Percentiles rank a stretch among this genome's conserved stretches.
Evolutionary conservation across 2,888 invertebrate genomes (phyloP).

Genomic region (Lacanobia wlatinum): DNA sequence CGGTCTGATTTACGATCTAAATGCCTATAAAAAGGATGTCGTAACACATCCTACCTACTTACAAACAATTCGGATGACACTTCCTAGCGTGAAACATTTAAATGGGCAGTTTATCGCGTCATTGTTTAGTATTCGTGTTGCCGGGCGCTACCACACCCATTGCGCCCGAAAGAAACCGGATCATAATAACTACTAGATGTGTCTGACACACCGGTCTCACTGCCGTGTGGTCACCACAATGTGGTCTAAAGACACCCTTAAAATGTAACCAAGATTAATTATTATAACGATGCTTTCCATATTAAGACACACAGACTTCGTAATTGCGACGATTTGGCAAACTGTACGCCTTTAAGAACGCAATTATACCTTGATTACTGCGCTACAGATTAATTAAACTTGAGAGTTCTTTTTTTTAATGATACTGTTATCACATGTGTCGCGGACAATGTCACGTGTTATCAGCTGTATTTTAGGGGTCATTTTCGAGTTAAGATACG

Average conservation of each 20-base stretch:
- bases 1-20: conserved; percentile 20
- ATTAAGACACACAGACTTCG: conserved; percentile 10
- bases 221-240: conserved; percentile 10
- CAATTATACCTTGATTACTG: conserved; percentile 29
- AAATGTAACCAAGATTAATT: conserved; percentile 24
- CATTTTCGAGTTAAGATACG: conserved; percentile 61
- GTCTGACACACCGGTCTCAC: conserved; percentile 33
- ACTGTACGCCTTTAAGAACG: conserved; percentile 28
- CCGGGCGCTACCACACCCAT: conserved; percentile 71
- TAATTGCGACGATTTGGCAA: conserved; percentile 44
- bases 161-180: conserved; percentile 69
- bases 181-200: conserved; percentile 61
- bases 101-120: conserved; percentile 68
- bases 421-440: conserved; percentile 45
- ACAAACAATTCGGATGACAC: conserved; percentile 53
- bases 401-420: conserved; percentile 39
- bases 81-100: conserved; percentile 67
- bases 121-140: conserved; percentile 65
- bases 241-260: conserved; percentile 26
- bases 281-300: conserved; percentile 22
- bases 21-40: conserved; percentile 33
- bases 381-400: conserved; percentile 39
- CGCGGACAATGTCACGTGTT: conserved; percentile 53
- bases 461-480: conserved; percentile 49
- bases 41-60: conserved; percentile 22